Percentiles rank a stretch among this genome's conserved stretches.
Conservation (phyloP, 1,140 invertebrate genomes). For the Monochamus saltuarius region DNA sequence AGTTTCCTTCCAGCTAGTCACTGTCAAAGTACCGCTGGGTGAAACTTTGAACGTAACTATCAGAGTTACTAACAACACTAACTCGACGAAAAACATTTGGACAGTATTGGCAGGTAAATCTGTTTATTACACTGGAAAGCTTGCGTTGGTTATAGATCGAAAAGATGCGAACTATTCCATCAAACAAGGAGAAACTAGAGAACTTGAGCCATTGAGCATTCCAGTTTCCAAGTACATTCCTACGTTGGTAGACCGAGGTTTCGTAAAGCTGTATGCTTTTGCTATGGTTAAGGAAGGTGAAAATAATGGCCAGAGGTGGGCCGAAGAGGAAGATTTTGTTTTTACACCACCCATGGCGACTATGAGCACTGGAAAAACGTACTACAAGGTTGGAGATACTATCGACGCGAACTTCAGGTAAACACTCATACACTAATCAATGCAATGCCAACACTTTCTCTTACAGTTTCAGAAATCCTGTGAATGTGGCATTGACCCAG, state of each 20-base stretch:
- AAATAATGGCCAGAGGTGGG: conserved; percentile 65
- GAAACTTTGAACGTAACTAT: conserved; percentile 67
- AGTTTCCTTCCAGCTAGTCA: conserved; percentile 66
- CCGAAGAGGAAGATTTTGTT: conserved; percentile 69
- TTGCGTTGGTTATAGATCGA: conserved; percentile 63
- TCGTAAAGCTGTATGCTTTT: conserved; percentile 68
- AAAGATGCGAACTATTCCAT: conserved; percentile 56
- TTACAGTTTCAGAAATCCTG: conserved; percentile 67
- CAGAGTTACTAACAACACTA: conserved; percentile 66
- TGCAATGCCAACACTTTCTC: background rate
- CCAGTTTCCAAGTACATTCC: conserved; percentile 63
- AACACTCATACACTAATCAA: background rate
- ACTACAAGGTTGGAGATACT: conserved; percentile 36
- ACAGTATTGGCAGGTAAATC: conserved; percentile 63
- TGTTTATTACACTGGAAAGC: conserved; percentile 71
- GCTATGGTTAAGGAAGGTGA: conserved; percentile 61
- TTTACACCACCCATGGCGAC: conserved; percentile 64
- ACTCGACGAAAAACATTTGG: conserved; percentile 62
- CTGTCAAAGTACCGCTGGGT: conserved; percentile 66
- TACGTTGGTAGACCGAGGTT: conserved; percentile 67
- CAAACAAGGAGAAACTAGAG: conserved; percentile 57
- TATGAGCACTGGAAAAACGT: conserved; percentile 51
- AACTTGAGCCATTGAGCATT: conserved; percentile 57
- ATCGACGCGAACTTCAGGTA: conserved; percentile 51
- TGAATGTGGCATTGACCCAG: conserved; percentile 60